Evolutionary conservation across 1,140 invertebrate genomes (phyloP), one percentile per base, ranked within the genome.

Genomic region (Cotesia glomerata): DNA sequence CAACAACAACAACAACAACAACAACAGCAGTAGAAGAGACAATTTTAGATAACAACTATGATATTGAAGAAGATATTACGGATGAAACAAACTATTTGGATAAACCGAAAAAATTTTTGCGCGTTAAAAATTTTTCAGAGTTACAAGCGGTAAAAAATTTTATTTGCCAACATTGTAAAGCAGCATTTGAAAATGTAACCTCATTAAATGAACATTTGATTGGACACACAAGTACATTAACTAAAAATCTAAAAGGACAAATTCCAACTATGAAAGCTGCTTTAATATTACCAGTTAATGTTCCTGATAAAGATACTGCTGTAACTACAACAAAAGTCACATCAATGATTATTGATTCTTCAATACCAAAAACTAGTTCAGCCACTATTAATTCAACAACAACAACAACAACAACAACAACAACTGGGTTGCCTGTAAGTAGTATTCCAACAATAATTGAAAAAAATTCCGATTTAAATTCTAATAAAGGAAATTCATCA

Each of bases 41-140:
- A 45, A 45, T 0, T 0, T 7, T 45, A 45, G 4, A 45, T 0
- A 45, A 45, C 0, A 45, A 45, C 8, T 7, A 45, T 45, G 39
- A 9, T 45, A 45, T 9, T 45, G 36, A 39, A 1, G 36, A 45
- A 9, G 39, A 45, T 9, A 45, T 45, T 34, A 49, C 39, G 9
- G 51, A 69, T 63, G 69, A 64, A 49, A 67, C 45, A 54, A 52
- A 35, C 5, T 8, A 1, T 18, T 11, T 58, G 9, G 18, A 26
- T 18, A 1, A 16, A 11, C 8, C n/a, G 4, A 16, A 16, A 26
- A 58, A 26, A 14, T 76, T 80, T 16, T 36, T 81, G 36, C 73
- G 80, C 0, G 80, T 81, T 0, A 81, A 78, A 26, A 74, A 71
- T 51, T 63, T 81, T 3, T 72, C 73, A 3, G 80, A 81, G 3